phyloP scores from a whole-genome alignment of 2,113 vertebrate genomes.

The Burhinus bistriatus region DNA sequence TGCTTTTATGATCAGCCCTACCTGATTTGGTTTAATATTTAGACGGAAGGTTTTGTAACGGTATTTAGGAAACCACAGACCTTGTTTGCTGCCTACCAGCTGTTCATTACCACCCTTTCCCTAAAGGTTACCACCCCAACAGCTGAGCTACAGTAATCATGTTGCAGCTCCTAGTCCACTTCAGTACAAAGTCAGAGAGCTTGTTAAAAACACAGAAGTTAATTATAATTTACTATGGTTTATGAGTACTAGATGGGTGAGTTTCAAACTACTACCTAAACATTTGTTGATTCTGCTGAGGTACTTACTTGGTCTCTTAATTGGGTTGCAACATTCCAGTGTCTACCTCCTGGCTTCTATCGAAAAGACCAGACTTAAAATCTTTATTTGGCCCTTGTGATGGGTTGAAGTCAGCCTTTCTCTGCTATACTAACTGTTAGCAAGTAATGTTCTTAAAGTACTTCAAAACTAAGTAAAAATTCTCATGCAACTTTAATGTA shows the following conservation, averaged over 20 bases:
- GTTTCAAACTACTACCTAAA: background rate
- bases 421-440: background rate
- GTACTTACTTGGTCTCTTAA: background rate
- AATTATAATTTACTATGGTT: background rate
- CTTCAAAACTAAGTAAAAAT: background rate
- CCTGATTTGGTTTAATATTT: background rate
- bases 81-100: background rate
- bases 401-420: background rate
- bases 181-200: background rate
- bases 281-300: background rate
- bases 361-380: background rate
- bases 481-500: background rate
- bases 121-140: background rate
- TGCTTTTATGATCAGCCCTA: background rate
- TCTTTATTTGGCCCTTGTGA: background rate
- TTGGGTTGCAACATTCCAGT: background rate
- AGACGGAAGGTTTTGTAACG: background rate
- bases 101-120: background rate
- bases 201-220: background rate
- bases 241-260: background rate
- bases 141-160: background rate
- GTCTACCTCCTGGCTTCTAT: background rate
- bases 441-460: background rate
- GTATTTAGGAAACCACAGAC: background rate
- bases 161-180: background rate